A percentile compares a stretch with the other conserved stretches of the same genome.
phyloP scores from a whole-genome alignment of 2,113 vertebrate genomes.

The Eonycteris spelaea region DNA sequence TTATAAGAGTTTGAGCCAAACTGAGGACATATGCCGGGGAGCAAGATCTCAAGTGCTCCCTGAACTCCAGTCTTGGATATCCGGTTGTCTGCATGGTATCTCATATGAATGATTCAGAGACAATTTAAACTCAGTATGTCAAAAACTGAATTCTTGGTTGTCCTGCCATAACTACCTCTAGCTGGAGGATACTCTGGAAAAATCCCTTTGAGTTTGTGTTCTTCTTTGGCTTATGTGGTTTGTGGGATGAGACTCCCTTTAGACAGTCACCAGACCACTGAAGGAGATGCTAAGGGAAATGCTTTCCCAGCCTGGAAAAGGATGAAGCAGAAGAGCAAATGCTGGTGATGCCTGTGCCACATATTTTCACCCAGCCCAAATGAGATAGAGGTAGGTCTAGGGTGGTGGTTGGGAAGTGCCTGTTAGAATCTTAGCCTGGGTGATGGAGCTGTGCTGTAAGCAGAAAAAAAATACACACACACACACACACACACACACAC shows the following conservation, averaged over 20 bases:
- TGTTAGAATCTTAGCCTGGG: neutral
- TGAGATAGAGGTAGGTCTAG: neutral
- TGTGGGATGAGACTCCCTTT: neutral
- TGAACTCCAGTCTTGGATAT: neutral
- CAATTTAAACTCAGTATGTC: neutral
- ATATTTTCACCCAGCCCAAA: neutral
- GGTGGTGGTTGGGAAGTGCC: neutral
- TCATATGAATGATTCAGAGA: neutral
- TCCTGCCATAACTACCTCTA: neutral
- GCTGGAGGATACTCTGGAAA: neutral
- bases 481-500: no score
- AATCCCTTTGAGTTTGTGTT: neutral
- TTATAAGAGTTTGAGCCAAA: no score
- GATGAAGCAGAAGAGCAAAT: neutral
- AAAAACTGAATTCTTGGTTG: neutral
- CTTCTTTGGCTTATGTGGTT: neutral
- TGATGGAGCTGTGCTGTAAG: neutral
- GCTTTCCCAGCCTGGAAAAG: neutral
- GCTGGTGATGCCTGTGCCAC: neutral
- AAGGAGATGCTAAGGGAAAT: neutral
- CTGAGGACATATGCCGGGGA: no score
- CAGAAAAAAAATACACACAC: neutral
- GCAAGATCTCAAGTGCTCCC: no score
- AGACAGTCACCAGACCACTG: neutral
- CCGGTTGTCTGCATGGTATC: neutral